Base-by-base conservation (phyloP, 2,113 vertebrate species). In the Zeus faber region DNA sequence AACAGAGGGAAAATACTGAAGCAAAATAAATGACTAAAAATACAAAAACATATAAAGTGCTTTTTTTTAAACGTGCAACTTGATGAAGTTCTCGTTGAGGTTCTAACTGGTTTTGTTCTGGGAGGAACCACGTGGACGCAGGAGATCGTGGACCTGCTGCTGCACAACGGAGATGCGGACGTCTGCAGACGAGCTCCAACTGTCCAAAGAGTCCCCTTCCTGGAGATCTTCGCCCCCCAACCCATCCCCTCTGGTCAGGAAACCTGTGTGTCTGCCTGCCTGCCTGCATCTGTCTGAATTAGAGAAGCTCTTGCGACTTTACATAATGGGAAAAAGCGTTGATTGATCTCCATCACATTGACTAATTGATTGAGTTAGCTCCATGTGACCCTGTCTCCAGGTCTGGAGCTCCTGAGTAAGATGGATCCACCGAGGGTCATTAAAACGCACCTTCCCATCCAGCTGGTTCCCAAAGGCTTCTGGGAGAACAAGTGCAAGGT, bases 121-220 rank as follows among this genome's bases (percentile, higher is more conserved):
- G 14, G 21, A 94, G 91, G 92, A 14, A 94, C 91, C 27, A 94
- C 91, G 0, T 93, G 92, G 91, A 87, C 85, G 1, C 92, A 94
- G 69, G 91, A 94, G 70, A 91, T 92, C 37, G 65, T 93, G 2
- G 91, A 93, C 57, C 77, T 90, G 61, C 81, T 93, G 47, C 48
- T 76, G 33, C 76, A 87, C 29, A 67, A 87, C 1, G 90, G 87
- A 41, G 89, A 91, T 53, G 76, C 79, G 1, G 82, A 86, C 26
- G 39, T 62, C 7, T 90, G 88, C 54, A 83, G 64, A 60, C 73
- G 87, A 74, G 89, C 87, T 2, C 89, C 90, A 4, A 90, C 65
- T 14, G 35, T 62, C 0, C 5, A 76, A 11, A 82, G 89, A 33
- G 86, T 70, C 21, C 90, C 90, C 4, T 91, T 91, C 60, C 82